phyloP scores from a whole-genome alignment of 1,140 invertebrate species.

The Tetragnatha versicolor region DNA sequence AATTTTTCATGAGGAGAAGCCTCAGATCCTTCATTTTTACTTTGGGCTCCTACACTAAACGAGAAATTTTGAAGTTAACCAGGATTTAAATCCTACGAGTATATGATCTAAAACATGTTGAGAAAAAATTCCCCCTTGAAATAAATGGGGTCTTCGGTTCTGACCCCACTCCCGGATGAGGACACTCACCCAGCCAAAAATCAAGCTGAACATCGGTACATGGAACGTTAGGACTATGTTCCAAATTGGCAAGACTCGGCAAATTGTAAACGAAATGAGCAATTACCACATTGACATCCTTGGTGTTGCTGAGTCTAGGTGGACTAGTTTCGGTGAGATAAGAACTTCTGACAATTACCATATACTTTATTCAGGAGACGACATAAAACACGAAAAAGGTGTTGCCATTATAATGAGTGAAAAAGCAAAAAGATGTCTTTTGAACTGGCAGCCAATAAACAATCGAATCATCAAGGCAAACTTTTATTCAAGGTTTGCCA shows the following conservation, averaged over 20 bases:
- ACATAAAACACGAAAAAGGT: not conserved
- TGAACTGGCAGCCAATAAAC: not conserved
- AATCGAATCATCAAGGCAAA: not conserved
- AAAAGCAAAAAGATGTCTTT: not conserved
- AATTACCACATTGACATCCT: not conserved
- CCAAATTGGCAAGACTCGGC: not conserved
- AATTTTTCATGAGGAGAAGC: no score
- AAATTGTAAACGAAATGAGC: not conserved
- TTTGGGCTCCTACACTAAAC: no score
- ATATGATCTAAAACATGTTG: no score
- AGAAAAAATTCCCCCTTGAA: no score
- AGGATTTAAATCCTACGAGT: no score
- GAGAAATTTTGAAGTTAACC: no score
- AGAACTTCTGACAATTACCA: no score
- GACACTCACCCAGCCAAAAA: not conserved
- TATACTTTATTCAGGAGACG: not conserved
- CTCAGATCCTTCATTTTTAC: no score
- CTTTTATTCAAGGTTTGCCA: not conserved
- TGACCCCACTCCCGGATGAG: not conserved
- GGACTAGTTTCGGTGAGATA: not conserved
- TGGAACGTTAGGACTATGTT: no score
- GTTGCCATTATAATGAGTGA: not conserved
- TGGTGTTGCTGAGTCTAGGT: not conserved
- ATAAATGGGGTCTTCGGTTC: no score
- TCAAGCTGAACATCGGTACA: no score